These are phyloP conservation scores for Listronotus bonariensis DNA, from an alignment of 1,140 invertebrate genomes.

Conservation along the genomic window DNA sequence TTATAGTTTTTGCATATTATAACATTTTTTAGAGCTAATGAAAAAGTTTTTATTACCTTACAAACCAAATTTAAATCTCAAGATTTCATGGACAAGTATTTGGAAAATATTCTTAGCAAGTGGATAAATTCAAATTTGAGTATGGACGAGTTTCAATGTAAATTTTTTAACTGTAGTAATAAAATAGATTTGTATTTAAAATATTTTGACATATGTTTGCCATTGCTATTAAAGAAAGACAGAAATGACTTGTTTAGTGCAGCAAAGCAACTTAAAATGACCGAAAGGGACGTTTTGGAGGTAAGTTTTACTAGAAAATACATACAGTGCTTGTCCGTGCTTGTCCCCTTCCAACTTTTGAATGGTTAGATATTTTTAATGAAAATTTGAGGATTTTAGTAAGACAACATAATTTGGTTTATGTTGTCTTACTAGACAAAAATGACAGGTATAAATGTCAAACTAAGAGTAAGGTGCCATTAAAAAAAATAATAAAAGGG, in stretches of 20 bases:
- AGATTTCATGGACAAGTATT: conserved; percentile 54
- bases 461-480: no score
- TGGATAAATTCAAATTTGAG: conserved; percentile 44
- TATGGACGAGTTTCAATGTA: conserved; percentile 51
- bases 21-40: conserved; percentile 14
- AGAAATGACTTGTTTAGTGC: conserved; percentile 40
- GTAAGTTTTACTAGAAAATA: conserved; percentile 6
- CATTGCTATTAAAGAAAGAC: conserved; percentile 51
- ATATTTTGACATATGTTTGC: conserved; percentile 54
- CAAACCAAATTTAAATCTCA: conserved; percentile 8
- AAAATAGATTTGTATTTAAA: conserved; percentile 55
- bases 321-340: no score
- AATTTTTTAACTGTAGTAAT: conserved; percentile 48
- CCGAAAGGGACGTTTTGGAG: conserved; percentile 52
- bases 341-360: no score
- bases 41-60: conserved; percentile 6
- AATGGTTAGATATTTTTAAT: no score
- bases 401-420: no score
- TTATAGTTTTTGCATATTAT: no score
- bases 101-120: conserved; percentile 47
- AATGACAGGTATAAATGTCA: no score
- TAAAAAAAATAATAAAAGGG: no score
- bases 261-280: conserved; percentile 41
- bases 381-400: no score
- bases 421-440: no score